Evolutionary conservation across 92 coral and sea anemone genomes (phyloP), one percentile per base, ranked within the genome.

Genomic region (Porites rus): DNA sequence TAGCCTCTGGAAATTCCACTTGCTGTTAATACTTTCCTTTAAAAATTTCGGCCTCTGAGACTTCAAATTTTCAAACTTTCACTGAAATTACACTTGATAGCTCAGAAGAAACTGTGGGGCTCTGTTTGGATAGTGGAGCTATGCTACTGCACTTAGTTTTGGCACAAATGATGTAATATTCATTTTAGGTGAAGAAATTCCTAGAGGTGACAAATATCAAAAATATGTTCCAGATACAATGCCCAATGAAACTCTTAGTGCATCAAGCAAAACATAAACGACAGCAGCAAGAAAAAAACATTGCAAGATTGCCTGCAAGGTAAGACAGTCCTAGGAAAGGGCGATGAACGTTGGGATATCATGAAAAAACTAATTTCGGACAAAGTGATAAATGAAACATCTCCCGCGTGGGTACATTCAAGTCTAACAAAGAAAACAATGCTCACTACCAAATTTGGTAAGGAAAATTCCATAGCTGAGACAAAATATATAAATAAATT

Each of bases 381-480:
- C 31, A 7, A 70, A 50, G 20, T 58, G 51, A 4, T 38, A 38
- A 38, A 38, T 1, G 79, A 20, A 14, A 77, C 8, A 77, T 61
- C 13, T 18, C 25, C n/a, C 2, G 25, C 53, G 50, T n/a, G 22
- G 8, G 62, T 51, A 4, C 7, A 51, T 22, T 21, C 14, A 3
- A 18, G 69, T 76, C 64, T 74, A 76, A 76, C 17, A 17, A 59
- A 1, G 59, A 58, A 20, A 79, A 80, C 65, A 51, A 66, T 22
- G 84, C 8, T 22, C 2, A 11, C 28, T n/a, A 25, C 84, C 74
- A n/a, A 50, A 67, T 67, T 66, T 80, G 84, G 84, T 54, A 53
- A 80, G 17, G 25, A 22, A 56, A 10, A 9, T 10, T 24, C 3
- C 51, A 76, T 4, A 28, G 51, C 66, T 78, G 18, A 38, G 86